phyloP scores from a whole-genome alignment of 2,797 vertebrate genomes.

The Xenentodon cancila region DNA sequence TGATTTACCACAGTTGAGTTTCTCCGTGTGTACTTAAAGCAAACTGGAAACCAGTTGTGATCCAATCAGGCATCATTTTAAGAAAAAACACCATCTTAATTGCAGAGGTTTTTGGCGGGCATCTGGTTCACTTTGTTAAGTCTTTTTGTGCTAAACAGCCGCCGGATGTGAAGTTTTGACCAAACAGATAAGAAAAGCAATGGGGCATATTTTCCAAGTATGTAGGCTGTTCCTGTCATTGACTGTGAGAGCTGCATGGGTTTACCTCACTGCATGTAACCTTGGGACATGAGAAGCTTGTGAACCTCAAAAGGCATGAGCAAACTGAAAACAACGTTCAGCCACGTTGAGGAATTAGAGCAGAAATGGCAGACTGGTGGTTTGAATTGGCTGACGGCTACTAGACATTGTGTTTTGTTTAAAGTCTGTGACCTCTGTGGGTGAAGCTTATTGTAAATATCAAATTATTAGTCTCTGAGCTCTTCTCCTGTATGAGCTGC shows the following conservation, averaged over 20 bases:
- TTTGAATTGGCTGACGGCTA: constrained; percentile 38
- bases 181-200: background rate
- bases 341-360: constrained; percentile 58
- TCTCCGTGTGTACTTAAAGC: too few species aligned
- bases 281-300: constrained; percentile 34
- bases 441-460: constrained; percentile 42
- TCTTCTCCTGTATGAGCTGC: constrained; percentile 9
- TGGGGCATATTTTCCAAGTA: background rate
- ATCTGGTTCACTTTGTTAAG: too few species aligned
- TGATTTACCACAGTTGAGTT: too few species aligned
- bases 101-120: too few species aligned
- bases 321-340: constrained; percentile 43
- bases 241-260: constrained; percentile 15
- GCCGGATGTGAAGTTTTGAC: background rate
- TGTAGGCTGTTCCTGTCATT: constrained; percentile 4
- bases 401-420: constrained; percentile 27
- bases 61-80: too few species aligned
- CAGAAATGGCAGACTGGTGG: constrained; percentile 60
- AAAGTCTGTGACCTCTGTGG: constrained; percentile 42
- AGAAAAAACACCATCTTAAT: too few species aligned
- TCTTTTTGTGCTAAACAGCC: background rate
- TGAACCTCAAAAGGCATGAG: constrained; percentile 40
- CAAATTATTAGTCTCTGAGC: constrained; percentile 38
- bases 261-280: constrained; percentile 30
- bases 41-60: too few species aligned